Percentiles rank a stretch among this genome's conserved stretches.
Conservation (phyloP, 2,113 vertebrate species). For the Chlamydotis undulata region DNA sequence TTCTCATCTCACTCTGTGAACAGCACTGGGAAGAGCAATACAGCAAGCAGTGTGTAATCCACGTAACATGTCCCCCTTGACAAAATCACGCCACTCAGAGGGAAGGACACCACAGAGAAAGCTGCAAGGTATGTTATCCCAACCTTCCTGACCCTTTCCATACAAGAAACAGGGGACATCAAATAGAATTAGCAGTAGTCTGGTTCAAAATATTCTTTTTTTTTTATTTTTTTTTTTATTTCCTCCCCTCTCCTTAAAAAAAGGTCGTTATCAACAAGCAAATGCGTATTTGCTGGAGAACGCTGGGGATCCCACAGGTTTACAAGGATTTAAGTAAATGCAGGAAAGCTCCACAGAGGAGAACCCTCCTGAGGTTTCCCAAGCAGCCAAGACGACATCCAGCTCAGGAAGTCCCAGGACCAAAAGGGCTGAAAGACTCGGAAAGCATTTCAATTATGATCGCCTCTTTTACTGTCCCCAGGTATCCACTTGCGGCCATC, state of each 20-base stretch:
- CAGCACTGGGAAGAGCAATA: background rate
- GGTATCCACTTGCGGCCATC: background rate
- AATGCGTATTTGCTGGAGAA: background rate
- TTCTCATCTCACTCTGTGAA: fast-evolving
- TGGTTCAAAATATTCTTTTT: background rate
- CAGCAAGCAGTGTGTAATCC: background rate
- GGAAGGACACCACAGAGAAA: background rate
- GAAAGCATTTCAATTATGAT: background rate
- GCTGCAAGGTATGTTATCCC: background rate
- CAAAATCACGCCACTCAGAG: background rate
- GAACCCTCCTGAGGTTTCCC: background rate
- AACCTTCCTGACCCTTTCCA: background rate
- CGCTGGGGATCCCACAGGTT: background rate
- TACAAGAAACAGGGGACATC: background rate
- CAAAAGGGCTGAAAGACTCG: background rate
- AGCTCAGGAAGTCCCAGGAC: background rate
- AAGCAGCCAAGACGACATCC: background rate
- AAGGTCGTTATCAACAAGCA: background rate
- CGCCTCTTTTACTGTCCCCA: constrained; percentile 19
- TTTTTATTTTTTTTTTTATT: too few relatives aligned
- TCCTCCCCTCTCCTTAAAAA: background rate
- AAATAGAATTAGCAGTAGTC: background rate
- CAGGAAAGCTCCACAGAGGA: background rate
- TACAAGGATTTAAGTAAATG: background rate
- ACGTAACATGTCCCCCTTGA: background rate